Percentiles rank a stretch among this genome's conserved stretches.
Conservation (phyloP, 2,888 invertebrate species). For the Troglohyphantes excavatus region DNA sequence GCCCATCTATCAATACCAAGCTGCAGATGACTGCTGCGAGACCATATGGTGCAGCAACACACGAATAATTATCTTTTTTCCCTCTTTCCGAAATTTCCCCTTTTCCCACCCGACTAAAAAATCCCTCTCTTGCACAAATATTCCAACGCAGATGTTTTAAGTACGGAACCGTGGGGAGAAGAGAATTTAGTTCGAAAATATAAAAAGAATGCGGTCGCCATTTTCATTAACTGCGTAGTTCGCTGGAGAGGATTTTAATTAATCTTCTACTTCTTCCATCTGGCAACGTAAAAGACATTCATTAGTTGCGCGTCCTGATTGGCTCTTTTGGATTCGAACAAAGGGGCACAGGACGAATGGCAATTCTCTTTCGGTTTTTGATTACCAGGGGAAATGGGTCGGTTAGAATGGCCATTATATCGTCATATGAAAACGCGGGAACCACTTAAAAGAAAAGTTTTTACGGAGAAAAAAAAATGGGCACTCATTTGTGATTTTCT, state of each 20-base stretch:
- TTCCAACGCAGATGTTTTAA: constrained; percentile 58
- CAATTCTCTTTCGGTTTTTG: constrained; percentile 15
- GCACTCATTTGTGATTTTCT: not conserved
- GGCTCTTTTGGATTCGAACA: constrained; percentile 52
- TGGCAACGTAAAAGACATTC: constrained; percentile 67
- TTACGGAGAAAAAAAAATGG: not conserved
- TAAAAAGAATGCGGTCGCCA: constrained; percentile 21
- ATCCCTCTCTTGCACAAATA: constrained; percentile 9
- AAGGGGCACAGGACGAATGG: constrained; percentile 1
- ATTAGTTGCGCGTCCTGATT: constrained; percentile 58
- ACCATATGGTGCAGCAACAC: constrained; percentile 41
- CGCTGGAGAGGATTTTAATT: constrained; percentile 68
- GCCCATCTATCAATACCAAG: constrained; percentile 54
- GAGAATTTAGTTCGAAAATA: constrained; percentile 14
- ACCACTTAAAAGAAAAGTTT: not conserved
- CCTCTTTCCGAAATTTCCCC: not conserved
- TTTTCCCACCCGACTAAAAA: constrained; percentile 35
- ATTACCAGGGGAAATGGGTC: constrained; percentile 18
- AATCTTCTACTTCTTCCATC: constrained; percentile 60
- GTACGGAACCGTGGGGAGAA: not conserved
- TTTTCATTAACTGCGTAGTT: constrained; percentile 59
- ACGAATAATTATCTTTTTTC: constrained; percentile 55
- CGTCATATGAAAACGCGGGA: constrained; percentile 3
- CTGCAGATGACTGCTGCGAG: constrained; percentile 28
- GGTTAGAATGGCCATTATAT: constrained; percentile 31